phyloP scores from a whole-genome alignment of 53 echinoderm and acorn worm species.

The Stichopus horrens region DNA sequence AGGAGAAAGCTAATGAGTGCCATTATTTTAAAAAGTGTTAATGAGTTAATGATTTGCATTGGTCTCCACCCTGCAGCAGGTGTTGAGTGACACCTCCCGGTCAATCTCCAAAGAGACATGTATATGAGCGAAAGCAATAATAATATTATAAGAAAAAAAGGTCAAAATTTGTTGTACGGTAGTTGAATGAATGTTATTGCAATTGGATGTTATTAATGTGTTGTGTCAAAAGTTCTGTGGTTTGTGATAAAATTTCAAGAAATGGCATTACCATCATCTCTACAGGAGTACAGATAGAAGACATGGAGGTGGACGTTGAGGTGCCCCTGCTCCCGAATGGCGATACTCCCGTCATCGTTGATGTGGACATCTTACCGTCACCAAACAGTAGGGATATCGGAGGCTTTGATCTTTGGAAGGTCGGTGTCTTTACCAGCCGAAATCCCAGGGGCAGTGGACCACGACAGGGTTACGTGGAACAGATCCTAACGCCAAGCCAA shows the following conservation, averaged over 20 bases:
- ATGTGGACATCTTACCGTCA: slow-evolving; percentile 45
- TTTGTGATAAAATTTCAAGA: background rate
- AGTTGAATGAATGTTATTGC: too few relatives aligned
- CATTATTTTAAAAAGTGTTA: too few relatives aligned
- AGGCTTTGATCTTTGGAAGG: slow-evolving; percentile 76
- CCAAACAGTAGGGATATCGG: slow-evolving; percentile 59
- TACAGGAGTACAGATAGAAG: slow-evolving; percentile 61
- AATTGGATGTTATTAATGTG: too few relatives aligned
- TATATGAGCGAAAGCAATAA: too few relatives aligned
- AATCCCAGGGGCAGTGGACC: slow-evolving; percentile 70
- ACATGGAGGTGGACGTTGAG: slow-evolving; percentile 56
- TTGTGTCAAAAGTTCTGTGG: background rate
- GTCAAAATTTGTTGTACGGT: too few relatives aligned
- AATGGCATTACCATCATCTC: background rate
- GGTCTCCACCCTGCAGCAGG: too few relatives aligned
- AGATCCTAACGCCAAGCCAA: slow-evolving; percentile 63
- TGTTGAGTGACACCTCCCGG: too few relatives aligned
- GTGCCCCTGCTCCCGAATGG: slow-evolving; percentile 37
- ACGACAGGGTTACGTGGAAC: slow-evolving; percentile 65
- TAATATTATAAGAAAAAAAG: too few relatives aligned
- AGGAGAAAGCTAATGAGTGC: background rate
- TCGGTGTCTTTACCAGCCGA: slow-evolving; percentile 74
- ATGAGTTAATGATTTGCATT: too few relatives aligned
- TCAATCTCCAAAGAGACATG: too few relatives aligned
- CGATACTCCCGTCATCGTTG: slow-evolving; percentile 44